These are phyloP conservation scores for Chaetogeoica ovagalla DNA, from an alignment of 2,888 invertebrate species.

Conservation along the genomic window DNA sequence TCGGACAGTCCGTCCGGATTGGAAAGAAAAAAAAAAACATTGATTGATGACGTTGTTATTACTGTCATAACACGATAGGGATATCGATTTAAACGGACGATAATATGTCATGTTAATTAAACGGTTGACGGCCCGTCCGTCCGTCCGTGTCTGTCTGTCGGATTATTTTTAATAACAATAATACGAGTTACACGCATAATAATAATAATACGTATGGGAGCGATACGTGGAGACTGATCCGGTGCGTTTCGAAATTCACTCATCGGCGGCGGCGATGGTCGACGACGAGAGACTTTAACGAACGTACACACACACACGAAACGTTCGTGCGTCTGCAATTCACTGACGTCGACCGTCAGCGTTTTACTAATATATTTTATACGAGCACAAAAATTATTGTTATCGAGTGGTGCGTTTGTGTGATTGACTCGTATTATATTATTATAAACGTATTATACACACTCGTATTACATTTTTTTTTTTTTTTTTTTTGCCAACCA, in stretches of 20 bases:
- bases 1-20: slow-evolving; percentile 47
- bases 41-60: slow-evolving; percentile 53
- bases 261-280: not conserved
- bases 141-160: slow-evolving; percentile 45
- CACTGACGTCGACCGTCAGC: no score
- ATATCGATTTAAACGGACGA: slow-evolving; percentile 51
- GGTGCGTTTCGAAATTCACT: slow-evolving; percentile 9
- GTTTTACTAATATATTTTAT: no score
- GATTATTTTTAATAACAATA: slow-evolving; percentile 49
- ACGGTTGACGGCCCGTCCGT: slow-evolving; percentile 49
- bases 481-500: no score
- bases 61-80: slow-evolving; percentile 52
- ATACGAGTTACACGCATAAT: not conserved
- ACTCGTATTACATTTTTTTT: no score
- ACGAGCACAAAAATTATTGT: no score
- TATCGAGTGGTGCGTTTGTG: no score
- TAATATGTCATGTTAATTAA: slow-evolving; percentile 53
- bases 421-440: not conserved
- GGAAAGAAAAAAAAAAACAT: not conserved
- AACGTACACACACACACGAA: not conserved
- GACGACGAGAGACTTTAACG: slow-evolving; percentile 42
- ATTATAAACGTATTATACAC: no score
- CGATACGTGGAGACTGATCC: slow-evolving; percentile 4
- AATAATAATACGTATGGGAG: slow-evolving; percentile 38
- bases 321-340: no score